These are phyloP conservation scores for Cepaea nemoralis DNA, from an alignment of 1,140 invertebrate genomes.

Conservation along the genomic window DNA sequence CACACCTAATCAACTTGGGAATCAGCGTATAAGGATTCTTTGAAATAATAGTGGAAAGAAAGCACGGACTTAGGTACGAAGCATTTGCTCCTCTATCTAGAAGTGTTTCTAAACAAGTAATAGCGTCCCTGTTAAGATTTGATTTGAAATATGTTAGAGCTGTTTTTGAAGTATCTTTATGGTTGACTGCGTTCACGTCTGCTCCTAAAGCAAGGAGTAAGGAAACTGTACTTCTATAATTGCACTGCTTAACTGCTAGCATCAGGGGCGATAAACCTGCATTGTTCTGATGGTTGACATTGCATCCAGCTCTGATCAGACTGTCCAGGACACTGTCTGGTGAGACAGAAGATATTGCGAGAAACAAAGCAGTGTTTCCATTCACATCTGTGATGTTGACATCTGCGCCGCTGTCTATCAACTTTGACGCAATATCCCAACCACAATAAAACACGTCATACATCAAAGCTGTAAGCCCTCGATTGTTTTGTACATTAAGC, in stretches of 20 bases:
- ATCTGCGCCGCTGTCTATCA: not conserved
- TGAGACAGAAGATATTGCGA: not conserved
- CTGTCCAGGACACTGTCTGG: not conserved
- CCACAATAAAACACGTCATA: too few species aligned
- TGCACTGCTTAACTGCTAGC: not conserved
- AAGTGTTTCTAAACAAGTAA: not conserved
- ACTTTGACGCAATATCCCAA: too few species aligned
- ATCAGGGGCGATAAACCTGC: not conserved
- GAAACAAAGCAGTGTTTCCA: not conserved
- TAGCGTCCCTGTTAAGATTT: not conserved
- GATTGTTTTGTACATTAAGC: not conserved
- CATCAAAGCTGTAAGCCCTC: not conserved
- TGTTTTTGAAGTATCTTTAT: not conserved
- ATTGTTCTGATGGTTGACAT: not conserved
- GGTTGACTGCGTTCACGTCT: not conserved
- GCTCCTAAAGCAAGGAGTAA: constrained; percentile 1
- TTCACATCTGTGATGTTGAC: not conserved
- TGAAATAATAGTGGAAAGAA: not conserved
- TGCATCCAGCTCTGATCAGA: not conserved
- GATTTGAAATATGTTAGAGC: not conserved
- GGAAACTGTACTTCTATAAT: too few species aligned
- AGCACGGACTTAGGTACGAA: not conserved
- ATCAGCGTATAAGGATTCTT: not conserved
- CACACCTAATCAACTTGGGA: not conserved
- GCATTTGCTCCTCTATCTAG: not conserved